Conservation (phyloP, 2,888 invertebrate species). For the Andrena flavipes region DNA sequence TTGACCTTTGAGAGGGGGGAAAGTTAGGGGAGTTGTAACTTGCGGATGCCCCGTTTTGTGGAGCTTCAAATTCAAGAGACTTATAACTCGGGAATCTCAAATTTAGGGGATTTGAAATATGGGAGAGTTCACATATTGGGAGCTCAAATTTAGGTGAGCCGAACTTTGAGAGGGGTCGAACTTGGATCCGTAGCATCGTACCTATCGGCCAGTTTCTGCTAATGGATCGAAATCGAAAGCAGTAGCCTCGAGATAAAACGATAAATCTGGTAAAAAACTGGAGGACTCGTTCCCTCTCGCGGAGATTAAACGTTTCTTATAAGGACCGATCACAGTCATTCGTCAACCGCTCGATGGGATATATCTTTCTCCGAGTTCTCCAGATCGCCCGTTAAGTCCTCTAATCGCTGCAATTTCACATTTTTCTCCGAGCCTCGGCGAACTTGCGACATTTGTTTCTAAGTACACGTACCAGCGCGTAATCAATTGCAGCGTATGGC, state of each 20-base stretch:
- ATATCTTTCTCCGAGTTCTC: slow-evolving; percentile 59
- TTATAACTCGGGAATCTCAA: too few relatives aligned
- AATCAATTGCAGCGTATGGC: too few relatives aligned
- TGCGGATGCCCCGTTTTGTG: too few relatives aligned
- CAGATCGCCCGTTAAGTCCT: slow-evolving; percentile 46
- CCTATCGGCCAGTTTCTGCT: too few relatives aligned
- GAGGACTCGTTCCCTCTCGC: slow-evolving; percentile 37
- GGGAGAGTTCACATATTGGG: too few relatives aligned
- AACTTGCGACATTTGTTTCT: not conserved
- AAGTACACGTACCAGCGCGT: not conserved
- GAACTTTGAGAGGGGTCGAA: too few relatives aligned
- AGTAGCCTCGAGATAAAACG: slow-evolving; percentile 55
- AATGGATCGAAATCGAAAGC: slow-evolving; percentile 39
- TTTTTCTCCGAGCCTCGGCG: not conserved
- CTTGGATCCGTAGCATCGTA: too few relatives aligned
- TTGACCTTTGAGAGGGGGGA: too few relatives aligned
- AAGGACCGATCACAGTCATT: slow-evolving; percentile 50
- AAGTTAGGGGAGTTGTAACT: too few relatives aligned
- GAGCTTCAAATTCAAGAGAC: too few relatives aligned
- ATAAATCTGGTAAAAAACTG: slow-evolving; percentile 66
- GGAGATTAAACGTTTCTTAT: slow-evolving; percentile 61
- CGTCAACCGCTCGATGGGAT: slow-evolving; percentile 51
- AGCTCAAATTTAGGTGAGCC: too few relatives aligned
- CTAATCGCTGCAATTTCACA: slow-evolving; percentile 40
- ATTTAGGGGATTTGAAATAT: too few relatives aligned